These are phyloP conservation scores for Antechinus stuartii DNA, from an alignment of 2,113 vertebrate species.

Conservation along the genomic window DNA sequence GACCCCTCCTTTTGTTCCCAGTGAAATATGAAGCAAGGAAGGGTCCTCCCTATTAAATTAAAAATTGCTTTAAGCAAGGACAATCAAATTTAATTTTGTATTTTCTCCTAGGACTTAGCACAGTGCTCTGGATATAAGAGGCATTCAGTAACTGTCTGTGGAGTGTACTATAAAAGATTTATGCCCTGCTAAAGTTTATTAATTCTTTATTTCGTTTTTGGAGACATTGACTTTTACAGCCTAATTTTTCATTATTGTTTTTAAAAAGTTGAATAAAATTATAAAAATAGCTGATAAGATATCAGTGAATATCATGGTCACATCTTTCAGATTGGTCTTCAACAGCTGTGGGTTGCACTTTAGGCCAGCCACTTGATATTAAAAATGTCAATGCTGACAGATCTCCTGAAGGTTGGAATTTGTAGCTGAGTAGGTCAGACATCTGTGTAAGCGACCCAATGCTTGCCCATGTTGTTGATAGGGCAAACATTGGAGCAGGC, in stretches of 20 bases:
- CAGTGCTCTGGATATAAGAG: neutral
- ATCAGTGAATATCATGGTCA: neutral
- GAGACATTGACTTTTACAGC: neutral
- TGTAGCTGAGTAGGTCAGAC: neutral
- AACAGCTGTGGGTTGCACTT: neutral
- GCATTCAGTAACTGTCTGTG: neutral
- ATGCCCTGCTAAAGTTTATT: neutral
- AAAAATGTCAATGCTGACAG: neutral
- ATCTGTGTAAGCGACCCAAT: neutral
- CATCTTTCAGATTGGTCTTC: neutral
- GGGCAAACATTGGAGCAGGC: neutral
- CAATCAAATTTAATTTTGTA: neutral
- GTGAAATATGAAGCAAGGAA: neutral
- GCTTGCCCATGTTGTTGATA: neutral
- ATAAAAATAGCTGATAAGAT: neutral
- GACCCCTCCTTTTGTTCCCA: neutral
- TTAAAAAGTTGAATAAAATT: neutral
- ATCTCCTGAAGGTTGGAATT: neutral
- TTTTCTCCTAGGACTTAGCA: neutral
- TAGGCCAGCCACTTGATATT: slow-evolving; percentile 11
- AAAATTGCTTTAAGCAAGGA: neutral
- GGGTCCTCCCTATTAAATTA: neutral
- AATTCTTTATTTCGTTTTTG: neutral
- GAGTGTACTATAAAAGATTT: neutral
- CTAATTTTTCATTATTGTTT: neutral